Base-by-base conservation (phyloP, 1,140 invertebrate genomes). In the Brachionus asplanchnoidis region DNA sequence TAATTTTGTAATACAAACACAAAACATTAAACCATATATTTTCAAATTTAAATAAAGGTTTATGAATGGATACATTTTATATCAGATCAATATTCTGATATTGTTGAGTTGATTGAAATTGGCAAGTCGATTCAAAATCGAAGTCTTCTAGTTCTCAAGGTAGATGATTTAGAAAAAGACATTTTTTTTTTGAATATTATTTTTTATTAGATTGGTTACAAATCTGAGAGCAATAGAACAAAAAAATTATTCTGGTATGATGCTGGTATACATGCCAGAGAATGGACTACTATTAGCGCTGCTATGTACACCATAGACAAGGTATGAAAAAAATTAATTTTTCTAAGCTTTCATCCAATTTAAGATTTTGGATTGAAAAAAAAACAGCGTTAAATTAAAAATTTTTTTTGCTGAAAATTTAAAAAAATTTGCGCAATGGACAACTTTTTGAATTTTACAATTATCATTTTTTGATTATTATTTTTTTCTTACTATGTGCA, bases 171-270 rank as follows among this genome's bases (percentile, higher is more conserved):
- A 26, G 14, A 4, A 82, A n/a, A 2, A 50, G 11, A 20, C 2
- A 50, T 3, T 53, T 26, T 56, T 80, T 14, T 42, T 32, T 40
- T 65, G 6, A n/a, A 23, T 40, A 14, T 44, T 82, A 17, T 32
- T 36, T 68, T 23, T 1, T 11, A n/a, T 65, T n/a, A 82, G 79
- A 82, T 82, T 23, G 50, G 36, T 5, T 82, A 77, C 14, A 17
- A 36, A 36, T 7, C 32, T 36, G 32, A 53, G 17, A 26, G 7
- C 2, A 32, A 82, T 46, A 12, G 7, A 17, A 65, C 23, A 12
- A 82, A 82, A 23, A 82, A 82, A 82, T 42, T 68, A 36, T 65
- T 82, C 12, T 82, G 79, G 79, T 68, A 65, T 26, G 79, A 82
- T 26, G 32, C 79, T 2, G 79, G 79, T 20, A 82, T 82, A 17